These are phyloP conservation scores for Leptinotarsa defecta DNA, from an alignment of 1,140 invertebrate species.

Conservation along the genomic window DNA sequence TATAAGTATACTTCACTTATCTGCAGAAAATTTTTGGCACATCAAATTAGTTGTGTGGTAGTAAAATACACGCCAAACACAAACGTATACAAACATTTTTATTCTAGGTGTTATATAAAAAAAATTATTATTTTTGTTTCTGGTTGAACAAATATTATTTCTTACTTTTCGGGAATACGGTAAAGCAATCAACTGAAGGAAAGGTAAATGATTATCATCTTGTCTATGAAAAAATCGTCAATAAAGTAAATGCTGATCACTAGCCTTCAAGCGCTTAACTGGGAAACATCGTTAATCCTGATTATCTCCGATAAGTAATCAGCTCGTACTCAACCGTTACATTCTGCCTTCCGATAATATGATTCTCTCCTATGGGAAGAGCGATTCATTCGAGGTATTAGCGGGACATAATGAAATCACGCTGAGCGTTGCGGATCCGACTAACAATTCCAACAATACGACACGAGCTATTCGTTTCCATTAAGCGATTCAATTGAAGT, in stretches of 20 bases:
- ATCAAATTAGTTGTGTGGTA: too few relatives aligned
- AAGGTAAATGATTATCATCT: too few relatives aligned
- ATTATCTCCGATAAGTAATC: constrained; percentile 12
- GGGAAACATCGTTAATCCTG: not conserved
- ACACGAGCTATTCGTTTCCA: constrained; percentile 18
- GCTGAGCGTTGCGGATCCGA: constrained; percentile 6
- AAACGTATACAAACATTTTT: too few relatives aligned
- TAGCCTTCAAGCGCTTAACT: not conserved
- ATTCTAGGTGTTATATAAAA: too few relatives aligned
- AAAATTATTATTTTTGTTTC: too few relatives aligned
- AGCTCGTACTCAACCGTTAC: not conserved
- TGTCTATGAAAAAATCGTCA: too few relatives aligned
- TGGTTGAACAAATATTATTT: too few relatives aligned
- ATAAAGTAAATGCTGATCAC: not conserved
- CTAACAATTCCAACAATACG: constrained; percentile 13
- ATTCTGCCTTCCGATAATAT: constrained; percentile 13
- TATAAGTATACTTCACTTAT: too few relatives aligned
- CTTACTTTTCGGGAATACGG: too few relatives aligned
- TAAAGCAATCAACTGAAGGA: too few relatives aligned
- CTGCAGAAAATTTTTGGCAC: too few relatives aligned
- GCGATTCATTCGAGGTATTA: constrained; percentile 9
- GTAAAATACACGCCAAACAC: too few relatives aligned
- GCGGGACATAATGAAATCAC: constrained; percentile 16
- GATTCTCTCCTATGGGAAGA: constrained; percentile 1
- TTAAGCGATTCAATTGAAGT: constrained; percentile 13